phyloP scores from a whole-genome alignment of 2,888 invertebrate genomes.

The Mesorhabditis sp. region DNA sequence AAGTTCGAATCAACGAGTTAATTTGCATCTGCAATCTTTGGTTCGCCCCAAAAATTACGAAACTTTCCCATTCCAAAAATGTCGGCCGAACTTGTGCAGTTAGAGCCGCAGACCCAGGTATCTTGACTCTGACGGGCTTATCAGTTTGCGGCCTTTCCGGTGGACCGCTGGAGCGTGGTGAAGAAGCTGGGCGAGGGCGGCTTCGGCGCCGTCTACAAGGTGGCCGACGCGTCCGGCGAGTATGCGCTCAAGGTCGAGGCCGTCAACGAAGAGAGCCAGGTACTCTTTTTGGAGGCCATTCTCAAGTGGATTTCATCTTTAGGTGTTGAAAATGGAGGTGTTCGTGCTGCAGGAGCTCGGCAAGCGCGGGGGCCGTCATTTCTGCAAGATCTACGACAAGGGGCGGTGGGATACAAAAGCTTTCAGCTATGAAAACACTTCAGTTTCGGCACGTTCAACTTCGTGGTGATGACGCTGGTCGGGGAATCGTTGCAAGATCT shows the following conservation, averaged over 20 bases:
- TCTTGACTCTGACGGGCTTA: too few species aligned
- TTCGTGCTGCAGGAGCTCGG: constrained; percentile 43
- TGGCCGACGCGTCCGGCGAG: constrained; percentile 37
- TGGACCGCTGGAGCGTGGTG: constrained; percentile 47
- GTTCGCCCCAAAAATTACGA: too few species aligned
- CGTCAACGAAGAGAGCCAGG: constrained; percentile 37
- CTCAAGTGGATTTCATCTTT: not conserved
- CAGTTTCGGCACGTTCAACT: constrained; percentile 42
- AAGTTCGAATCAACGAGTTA: not conserved
- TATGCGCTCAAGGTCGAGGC: constrained; percentile 48
- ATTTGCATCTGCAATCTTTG: too few species aligned
- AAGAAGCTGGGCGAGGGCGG: constrained; percentile 53
- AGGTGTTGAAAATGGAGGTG: constrained; percentile 49
- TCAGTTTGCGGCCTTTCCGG: constrained; percentile 12
- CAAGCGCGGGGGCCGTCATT: constrained; percentile 44
- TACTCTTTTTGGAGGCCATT: not conserved
- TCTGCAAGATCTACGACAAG: constrained; percentile 51
- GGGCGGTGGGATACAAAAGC: constrained; percentile 30
- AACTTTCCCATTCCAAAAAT: constrained; percentile 10
- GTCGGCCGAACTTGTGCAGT: constrained; percentile 43
- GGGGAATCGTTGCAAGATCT: constrained; percentile 42
- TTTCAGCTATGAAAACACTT: not conserved
- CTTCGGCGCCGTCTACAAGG: constrained; percentile 49
- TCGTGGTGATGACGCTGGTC: constrained; percentile 50
- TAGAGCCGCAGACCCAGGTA: constrained; percentile 16